Evolutionary conservation across 2,113 vertebrate species (phyloP).

Genomic region (Chaetops frenatus): DNA sequence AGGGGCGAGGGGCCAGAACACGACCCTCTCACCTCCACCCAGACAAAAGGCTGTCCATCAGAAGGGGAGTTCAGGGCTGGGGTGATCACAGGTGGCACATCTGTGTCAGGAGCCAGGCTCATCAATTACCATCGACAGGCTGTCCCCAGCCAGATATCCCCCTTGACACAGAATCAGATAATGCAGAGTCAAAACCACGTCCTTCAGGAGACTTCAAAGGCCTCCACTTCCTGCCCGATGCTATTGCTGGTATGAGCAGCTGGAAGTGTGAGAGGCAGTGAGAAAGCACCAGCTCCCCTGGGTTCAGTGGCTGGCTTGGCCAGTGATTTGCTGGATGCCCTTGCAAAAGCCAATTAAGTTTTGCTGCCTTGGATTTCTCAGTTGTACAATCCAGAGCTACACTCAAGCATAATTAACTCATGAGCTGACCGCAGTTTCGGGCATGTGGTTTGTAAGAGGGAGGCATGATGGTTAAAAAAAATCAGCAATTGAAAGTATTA

Average conservation of each 20-base stretch:
- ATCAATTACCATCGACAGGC: neutral
- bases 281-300: neutral
- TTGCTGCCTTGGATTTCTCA: conserved; percentile 13
- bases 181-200: neutral
- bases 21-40: neutral
- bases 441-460: neutral
- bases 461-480: neutral
- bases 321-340: conserved; percentile 35
- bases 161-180: neutral
- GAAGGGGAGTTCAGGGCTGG: neutral
- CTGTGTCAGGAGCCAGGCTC: neutral
- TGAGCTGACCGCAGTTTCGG: neutral
- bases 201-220: neutral
- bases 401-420: conserved; percentile 17
- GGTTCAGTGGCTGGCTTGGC: neutral
- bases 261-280: neutral
- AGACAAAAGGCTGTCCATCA: neutral
- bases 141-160: neutral
- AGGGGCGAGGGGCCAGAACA: neutral
- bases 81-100: neutral
- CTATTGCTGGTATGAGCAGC: neutral
- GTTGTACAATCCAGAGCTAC: neutral
- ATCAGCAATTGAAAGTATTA: conserved; percentile 29
- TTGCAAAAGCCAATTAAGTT: conserved; percentile 52
- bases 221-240: neutral